These are phyloP conservation scores for Caradrina kadenii DNA, from an alignment of 2,888 invertebrate species.

Conservation along the genomic window DNA sequence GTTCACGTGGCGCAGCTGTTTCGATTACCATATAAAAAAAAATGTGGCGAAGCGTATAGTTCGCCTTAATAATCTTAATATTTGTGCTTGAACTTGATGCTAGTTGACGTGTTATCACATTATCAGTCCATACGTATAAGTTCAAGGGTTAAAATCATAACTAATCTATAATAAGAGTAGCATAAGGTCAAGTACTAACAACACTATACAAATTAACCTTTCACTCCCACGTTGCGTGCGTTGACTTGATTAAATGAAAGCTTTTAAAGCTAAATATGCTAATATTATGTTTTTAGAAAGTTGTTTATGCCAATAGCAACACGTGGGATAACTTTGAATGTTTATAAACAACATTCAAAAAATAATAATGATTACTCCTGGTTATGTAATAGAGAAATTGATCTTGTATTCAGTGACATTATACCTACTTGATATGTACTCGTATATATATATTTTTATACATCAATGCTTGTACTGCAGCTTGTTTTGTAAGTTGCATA, in stretches of 20 bases:
- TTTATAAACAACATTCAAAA: slow-evolving; percentile 10
- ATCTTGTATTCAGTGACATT: slow-evolving; percentile 10
- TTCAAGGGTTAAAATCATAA: neutral
- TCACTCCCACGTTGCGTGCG: slow-evolving; percentile 2
- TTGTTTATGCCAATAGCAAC: slow-evolving; percentile 11
- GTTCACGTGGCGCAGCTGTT: no score
- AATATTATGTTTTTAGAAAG: slow-evolving; percentile 27
- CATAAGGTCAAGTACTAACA: slow-evolving; percentile 13
- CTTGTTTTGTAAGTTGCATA: slow-evolving; percentile 40
- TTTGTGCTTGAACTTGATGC: no score
- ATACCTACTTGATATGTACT: neutral
- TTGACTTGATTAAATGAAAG: slow-evolving; percentile 27
- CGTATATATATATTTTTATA: slow-evolving; percentile 12
- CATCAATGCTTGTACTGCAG: slow-evolving; percentile 1
- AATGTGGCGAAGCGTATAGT: no score
- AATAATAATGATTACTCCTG: no score
- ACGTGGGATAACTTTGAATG: slow-evolving; percentile 11
- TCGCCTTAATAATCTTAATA: no score
- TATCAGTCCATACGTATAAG: neutral
- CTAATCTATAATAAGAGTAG: neutral
- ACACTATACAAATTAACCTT: slow-evolving; percentile 17
- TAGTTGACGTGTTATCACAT: neutral
- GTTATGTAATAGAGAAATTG: slow-evolving; percentile 18
- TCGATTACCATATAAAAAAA: no score
- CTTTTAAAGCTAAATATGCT: slow-evolving; percentile 22